phyloP scores from a whole-genome alignment of 2,797 vertebrate species.

The Nasua narica region DNA sequence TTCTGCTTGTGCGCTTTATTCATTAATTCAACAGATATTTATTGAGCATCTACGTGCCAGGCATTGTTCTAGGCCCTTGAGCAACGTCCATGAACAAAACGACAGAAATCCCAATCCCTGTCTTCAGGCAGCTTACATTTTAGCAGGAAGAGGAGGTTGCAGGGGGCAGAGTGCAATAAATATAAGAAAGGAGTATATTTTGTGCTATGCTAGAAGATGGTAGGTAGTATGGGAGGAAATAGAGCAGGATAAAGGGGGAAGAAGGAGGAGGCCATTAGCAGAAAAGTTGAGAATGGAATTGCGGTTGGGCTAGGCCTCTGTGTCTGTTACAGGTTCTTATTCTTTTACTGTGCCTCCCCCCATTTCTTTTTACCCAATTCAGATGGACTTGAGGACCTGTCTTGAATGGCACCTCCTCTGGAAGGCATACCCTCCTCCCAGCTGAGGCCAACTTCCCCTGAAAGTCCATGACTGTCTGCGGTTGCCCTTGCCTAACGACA shows the following conservation, averaged over 20 bases:
- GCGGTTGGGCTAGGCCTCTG: not conserved
- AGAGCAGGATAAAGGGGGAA: not conserved
- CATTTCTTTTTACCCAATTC: not conserved
- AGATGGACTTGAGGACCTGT: not conserved
- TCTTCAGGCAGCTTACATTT: not conserved
- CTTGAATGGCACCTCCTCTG: not conserved
- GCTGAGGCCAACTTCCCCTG: not conserved
- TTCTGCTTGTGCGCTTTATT: not conserved
- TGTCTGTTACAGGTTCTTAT: not conserved
- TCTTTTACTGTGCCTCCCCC: not conserved
- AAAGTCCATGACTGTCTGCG: not conserved
- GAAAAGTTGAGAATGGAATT: not conserved
- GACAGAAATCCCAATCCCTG: not conserved
- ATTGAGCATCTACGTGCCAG: not conserved
- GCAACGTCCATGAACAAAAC: not conserved
- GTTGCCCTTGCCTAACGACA: not conserved
- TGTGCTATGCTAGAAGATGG: too few relatives aligned
- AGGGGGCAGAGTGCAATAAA: not conserved
- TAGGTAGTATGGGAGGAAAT: not conserved
- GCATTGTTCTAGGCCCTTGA: not conserved
- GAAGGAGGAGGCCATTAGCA: not conserved
- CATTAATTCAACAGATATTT: not conserved
- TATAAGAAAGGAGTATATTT: not conserved
- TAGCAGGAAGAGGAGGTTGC: not conserved
- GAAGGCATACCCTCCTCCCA: not conserved